Base-by-base conservation (phyloP, 2,113 vertebrate species). In the Circaetus cinerascens region DNA sequence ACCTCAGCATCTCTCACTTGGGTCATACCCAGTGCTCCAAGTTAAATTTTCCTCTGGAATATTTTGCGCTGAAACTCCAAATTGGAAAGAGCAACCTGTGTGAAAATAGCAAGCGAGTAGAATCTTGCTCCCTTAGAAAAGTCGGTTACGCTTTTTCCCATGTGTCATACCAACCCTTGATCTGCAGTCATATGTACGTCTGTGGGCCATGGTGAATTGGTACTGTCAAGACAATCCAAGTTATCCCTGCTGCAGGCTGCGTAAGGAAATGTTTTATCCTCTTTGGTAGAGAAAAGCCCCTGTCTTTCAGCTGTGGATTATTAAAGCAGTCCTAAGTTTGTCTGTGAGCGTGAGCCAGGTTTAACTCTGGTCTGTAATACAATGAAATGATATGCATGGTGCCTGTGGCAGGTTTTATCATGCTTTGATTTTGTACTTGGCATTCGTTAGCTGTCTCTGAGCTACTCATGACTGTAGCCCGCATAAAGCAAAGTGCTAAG, bases 211-310 rank as follows among this genome's bases (percentile, higher is more conserved):
- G 79, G 93, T 97, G 96, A 97, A 97, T 98, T 96, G 75, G 95
- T 96, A 94, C 97, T 94, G 88, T 96, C 97, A 98, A 98, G 91
- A 97, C 98, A 95, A 86, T 97, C 97, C 96, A 96, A 97, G 96
- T 98, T 98, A 98, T 98, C 98, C 98, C 95, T 96, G 98, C 98
- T 97, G 96, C 97, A 97, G 98, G 98, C 98, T 97, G 97, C 96
- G 92, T 96, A 63, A 97, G 96, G 97, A 97, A 97, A 77, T 92
- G 92, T 90, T 96, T 98, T 95, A 98, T 98, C 98, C 96, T 98
- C 97, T 98, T 97, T 98, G 96, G 96, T 93, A 95, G 96, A 97
- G 96, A 97, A 98, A 97, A 98, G 96, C 96, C 94, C 93, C 96
- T 91, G 90, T 97, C 98, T 98, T 97, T 98, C 97, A 98, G 94